Base-by-base conservation (phyloP, 37 sponge, comb jelly and placozoan species). In the Chondrilla cf. caribensis region DNA sequence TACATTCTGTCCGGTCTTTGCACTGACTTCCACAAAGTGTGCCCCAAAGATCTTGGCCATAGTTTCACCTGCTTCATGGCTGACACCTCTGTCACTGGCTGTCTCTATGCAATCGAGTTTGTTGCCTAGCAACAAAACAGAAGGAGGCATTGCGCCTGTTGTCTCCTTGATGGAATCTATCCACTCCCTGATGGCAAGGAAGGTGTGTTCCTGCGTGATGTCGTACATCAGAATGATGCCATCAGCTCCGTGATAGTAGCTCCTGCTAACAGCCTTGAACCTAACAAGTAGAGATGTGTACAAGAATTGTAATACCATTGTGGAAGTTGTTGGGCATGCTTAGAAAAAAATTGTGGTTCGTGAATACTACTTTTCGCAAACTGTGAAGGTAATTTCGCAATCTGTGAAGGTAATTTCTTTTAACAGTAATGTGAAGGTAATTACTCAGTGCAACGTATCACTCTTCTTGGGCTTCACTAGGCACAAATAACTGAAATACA, bases 211-310 rank as follows among this genome's bases (percentile, higher is more conserved):
- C 64, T 87, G 81, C 24, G 88, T 86, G 35, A 94, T 65, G 77
- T 94, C 94, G 47, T 90, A 94, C 89, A 94, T 86, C 22, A 90
- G 77, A 38, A 94, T 83, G 25, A 94, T 79, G 0, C 94, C 94
- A 4, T 94, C 90, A 38, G 88, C 90, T 29, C 90, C 85, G 54
- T 90, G 77, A 39, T 89, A 90, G 79, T 94, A 94, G 9, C 90
- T 84, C 84, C 83, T 87, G 2, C 90, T 90, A 38, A 90, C 87
- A 32, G 89, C 82, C 84, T 90, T 86, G 77, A 86, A 90, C 58
- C 84, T 84, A 37, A 22, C n/a, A 37, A 39, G 31, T 14, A 14
- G 11, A 11, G 51, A 47, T 6, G 51, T 11, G 11, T 47, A 11
- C 51, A 47, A 47, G 51, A 14, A 47, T 6, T 47, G 51, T 14